Percentiles rank a stretch among this genome's conserved stretches.
Conservation (phyloP, 2,888 invertebrate genomes). For the Drosophila ochracea region DNA sequence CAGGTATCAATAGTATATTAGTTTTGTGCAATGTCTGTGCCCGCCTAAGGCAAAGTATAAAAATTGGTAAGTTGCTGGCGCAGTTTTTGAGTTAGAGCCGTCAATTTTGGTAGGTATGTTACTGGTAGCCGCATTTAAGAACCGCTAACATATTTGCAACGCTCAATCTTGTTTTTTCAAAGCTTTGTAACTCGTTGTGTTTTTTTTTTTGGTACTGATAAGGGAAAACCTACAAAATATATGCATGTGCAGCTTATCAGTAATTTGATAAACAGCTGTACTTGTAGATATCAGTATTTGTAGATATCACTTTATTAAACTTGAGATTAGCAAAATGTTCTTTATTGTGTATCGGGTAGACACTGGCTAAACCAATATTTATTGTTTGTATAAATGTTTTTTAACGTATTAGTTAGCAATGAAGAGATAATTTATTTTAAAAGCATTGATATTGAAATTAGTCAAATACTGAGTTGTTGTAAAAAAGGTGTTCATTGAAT, state of each 20-base stretch:
- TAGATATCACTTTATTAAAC: neutral
- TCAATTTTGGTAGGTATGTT: too few relatives aligned
- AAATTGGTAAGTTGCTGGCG: too few relatives aligned
- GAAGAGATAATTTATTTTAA: neutral
- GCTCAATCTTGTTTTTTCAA: neutral
- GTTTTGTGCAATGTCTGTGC: too few relatives aligned
- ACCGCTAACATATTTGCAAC: too few relatives aligned
- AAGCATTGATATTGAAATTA: neutral
- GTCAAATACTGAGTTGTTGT: neutral
- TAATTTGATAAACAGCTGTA: constrained; percentile 21
- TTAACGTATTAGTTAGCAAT: neutral
- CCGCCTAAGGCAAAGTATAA: too few relatives aligned
- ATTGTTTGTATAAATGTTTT: neutral
- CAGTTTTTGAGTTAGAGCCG: too few relatives aligned
- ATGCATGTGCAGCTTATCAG: constrained; percentile 23
- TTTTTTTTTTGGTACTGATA: neutral
- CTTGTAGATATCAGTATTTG: neutral
- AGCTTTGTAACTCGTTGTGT: neutral
- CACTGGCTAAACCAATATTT: neutral
- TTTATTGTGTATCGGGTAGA: neutral
- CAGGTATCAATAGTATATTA: too few relatives aligned
- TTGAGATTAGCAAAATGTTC: neutral
- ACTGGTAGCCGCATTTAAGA: too few relatives aligned
- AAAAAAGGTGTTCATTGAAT: neutral
- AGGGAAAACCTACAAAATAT: neutral